Base-by-base conservation (phyloP, 2,113 vertebrate species). In the Otolemur garnettii region DNA sequence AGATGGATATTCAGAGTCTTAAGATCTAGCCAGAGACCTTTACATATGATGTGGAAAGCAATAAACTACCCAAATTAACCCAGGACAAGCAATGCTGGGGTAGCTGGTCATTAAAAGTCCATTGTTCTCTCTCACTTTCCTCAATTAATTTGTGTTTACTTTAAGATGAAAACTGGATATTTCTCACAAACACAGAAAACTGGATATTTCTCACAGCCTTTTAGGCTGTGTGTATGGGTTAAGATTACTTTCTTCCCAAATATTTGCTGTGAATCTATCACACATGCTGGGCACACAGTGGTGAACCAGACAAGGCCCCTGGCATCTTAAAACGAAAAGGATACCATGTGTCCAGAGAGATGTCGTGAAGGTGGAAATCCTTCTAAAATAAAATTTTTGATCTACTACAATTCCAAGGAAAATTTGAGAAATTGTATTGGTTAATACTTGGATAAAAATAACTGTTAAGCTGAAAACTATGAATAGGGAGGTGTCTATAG, bases 391-490 rank as follows among this genome's bases (percentile, higher is more conserved):
- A 50, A 86, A 92, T 1, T 53, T 87, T 21, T 12, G 10, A 1
- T 90, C n/a, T 83, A 81, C 68, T 90, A 35, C 4, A 75, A 57
- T 64, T 66, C 35, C 78, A 78, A 38, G 53, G n/a, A 85, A 88
- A 86, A 59, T 91, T 86, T 64, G n/a, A 84, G 21, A 69, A 69
- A 83, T 77, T 87, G 14, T 90, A 42, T 21, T 94, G 24, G 87
- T 66, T 64, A 35, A 86, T 66, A 45, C 68, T 55, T 66, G 26
- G 13, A 80, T 59, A 91, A 91, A 78, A 93, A 72, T 42, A 68
- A 82, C 28, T 80, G 15, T 26, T 28, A 66, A 72, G n/a, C n/a
- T 66, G 24, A 87, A 94, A 95, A 79, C 82, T 26, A 83, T 87
- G n/a, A 92, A 14, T 62, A 6, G 24, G 7, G 15, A 71, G 7